Evolutionary conservation across 2,888 invertebrate species (phyloP).

Genomic region (Atherix ibis): DNA sequence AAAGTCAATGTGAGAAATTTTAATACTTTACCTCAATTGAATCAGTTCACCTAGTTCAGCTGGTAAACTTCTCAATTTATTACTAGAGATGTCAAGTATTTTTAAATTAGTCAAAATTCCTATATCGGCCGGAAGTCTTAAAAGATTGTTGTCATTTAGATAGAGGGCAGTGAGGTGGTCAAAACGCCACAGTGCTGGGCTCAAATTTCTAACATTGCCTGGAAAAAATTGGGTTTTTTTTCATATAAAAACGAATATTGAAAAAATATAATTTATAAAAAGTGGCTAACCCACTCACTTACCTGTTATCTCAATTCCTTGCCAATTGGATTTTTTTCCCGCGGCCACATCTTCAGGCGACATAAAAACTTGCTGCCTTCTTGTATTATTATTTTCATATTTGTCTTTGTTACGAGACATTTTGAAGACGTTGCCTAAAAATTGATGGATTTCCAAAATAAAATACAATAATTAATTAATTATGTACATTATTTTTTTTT

Average conservation of each 20-base stretch:
- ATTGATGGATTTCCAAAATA: no score
- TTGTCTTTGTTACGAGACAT: constrained; percentile 76
- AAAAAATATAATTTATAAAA: no score
- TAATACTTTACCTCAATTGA: constrained; percentile 57
- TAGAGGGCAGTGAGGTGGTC: constrained; percentile 87
- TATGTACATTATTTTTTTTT: no score
- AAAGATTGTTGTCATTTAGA: constrained; percentile 88
- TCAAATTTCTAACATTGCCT: constrained; percentile 91
- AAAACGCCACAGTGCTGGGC: constrained; percentile 81
- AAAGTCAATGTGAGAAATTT: neutral
- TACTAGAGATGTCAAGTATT: constrained; percentile 82
- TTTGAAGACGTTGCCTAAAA: constrained; percentile 29
- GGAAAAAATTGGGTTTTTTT: constrained; percentile 31
- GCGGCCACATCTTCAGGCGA: constrained; percentile 82
- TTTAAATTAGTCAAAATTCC: constrained; percentile 67
- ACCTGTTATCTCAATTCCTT: constrained; percentile 76
- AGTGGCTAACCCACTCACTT: no score
- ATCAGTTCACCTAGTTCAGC: constrained; percentile 94
- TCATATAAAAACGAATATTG: no score
- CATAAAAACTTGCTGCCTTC: constrained; percentile 81
- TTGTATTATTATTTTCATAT: constrained; percentile 64
- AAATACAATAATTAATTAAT: no score
- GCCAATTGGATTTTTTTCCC: constrained; percentile 87
- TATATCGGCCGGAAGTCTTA: constrained; percentile 83
- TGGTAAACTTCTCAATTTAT: constrained; percentile 87